Base-by-base conservation (phyloP, 1,140 invertebrate species). In the Papilio xuthus region DNA sequence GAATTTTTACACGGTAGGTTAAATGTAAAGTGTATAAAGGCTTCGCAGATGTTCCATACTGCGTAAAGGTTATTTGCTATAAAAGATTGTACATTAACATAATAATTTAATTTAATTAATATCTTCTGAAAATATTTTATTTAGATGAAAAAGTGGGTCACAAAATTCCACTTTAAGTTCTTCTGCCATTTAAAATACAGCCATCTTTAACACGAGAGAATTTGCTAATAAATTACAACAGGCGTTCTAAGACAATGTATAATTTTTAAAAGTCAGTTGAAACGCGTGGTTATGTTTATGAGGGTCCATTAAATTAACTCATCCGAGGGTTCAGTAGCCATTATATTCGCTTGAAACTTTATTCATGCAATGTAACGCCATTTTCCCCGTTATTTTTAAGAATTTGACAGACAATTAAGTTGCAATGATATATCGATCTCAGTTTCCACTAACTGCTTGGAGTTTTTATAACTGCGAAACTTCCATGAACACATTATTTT, bases 321-420 rank as follows among this genome's bases (percentile, higher is more conserved):
- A 71, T 73, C 6, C 41, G 71, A 44, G 69, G 32, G 71, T 42
- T 73, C 42, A 50, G 71, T 73, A 73, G 41, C 71, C 20, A 73
- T 73, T 73, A 73, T 47, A 26, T 73, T 73, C 28, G 71, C 15
- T 26, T 47, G 37, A 73, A 73, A 73, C 23, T 73, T 73, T 73
- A 73, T 73, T 73, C 20, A 42, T 26, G 20, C 41, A 47, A 73
- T 44, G 71, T 73, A 73, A 42, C 23, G 71, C 32, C 7, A 44
- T 41, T 44, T 73, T 44, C 13, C n/a, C 71, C 71, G 71, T 73
- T 73, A 73, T 73, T 73, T 72, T 73, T 47, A 73, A 73, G 71
- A 73, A 73, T 73, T 73, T 73, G 71, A 47, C 71, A 73, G 71
- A 47, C 41, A 73, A 73, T 73, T 73, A 73, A 73, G 23, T 47